Evolutionary conservation across 2,113 vertebrate genomes (phyloP), one percentile per base, ranked within the genome.

Genomic region (Conger conger): DNA sequence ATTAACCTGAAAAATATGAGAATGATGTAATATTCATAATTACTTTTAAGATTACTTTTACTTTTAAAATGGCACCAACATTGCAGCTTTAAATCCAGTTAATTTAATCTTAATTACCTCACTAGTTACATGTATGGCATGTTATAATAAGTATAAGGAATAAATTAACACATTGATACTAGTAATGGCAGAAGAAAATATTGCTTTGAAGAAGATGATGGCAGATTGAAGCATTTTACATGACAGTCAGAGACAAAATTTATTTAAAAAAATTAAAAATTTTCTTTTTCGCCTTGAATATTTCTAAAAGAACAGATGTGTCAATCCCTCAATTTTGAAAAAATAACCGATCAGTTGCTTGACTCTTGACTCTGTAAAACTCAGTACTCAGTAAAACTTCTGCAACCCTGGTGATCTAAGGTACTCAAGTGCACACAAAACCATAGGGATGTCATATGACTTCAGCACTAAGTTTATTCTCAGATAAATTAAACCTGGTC

Each of bases 131-230:
- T 94, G 93, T 92, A 95, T 93, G 94, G 96, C 97, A 96, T 96
- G 96, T 97, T 96, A 96, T 96, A 98, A 98, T 98, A 98, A 94
- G 93, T 92, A n/a, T n/a, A 94, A 86, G 93, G 94, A 96, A 97
- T 97, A 97, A 97, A 97, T 97, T 94, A 92, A 91, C 91, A 94
- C 96, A 96, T 96, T 96, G 95, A 96, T 97, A 96, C 96, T 94
- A 91, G 89, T 86, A 92, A 94, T 95, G 94, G 96, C 96, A 95
- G 95, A 93, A 91, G 86, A 89, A 92, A 89, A 96, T 86, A 94
- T 94, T 94, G 86, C 90, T 91, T 92, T 96, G 96, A 97, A 97
- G 96, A 97, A 97, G 97, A 98, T 94, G 96, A 97, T 98, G 97
- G 96, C 96, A 97, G 95, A 88, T 95, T 93, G 92, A 91, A 86